Base-by-base conservation (phyloP, 2,888 invertebrate species). In the Ophion slaviceki region DNA sequence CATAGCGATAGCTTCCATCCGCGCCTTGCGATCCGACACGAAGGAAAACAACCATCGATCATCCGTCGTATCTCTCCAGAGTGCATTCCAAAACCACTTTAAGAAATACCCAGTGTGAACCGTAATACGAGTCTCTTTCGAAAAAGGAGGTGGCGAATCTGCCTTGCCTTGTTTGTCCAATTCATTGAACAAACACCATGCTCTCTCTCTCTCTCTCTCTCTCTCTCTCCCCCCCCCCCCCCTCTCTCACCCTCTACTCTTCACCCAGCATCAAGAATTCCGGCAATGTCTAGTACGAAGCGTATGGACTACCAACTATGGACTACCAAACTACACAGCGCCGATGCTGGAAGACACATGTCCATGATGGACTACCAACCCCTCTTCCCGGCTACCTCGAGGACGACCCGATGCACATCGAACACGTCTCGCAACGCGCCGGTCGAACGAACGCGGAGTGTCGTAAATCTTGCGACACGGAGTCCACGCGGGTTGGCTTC, bases 381-480 rank as follows among this genome's bases (percentile, higher is more conserved):
- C 24, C 61, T 10, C 8, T 61, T 24, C 24, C 61, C 8, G 8
- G 20, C 24, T 24, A 8, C 61, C 20, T 47, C 36, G 74, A 79
- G 66, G 36, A 77, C 20, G 64, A 24, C 76, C 24, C 36, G n/a
- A 40, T 61, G 17, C 68, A 45, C 28, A 28, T 32, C 17, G 24
- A 66, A 66, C 59, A 45, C 40, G 32, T 80, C 82, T 85, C 82
- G 82, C 76, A 76, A 83, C 74, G 57, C 59, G 24, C 32, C 59
- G 6, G 28, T 61, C 20, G 45, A 68, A n/a, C 14, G n/a, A 32
- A 45, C 36, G 40, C 47, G 20, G 17, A 47, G 45, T 82, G 88
- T 88, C 88, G 89, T 91, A 91, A 91, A 91, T 90, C 91, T 90
- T 90, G 74, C 70, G 86, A 86, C 76, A 85, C 79, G 59, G 68